These are phyloP conservation scores for Pygocentrus nattereri DNA, from an alignment of 2,797 vertebrate species.

Conservation along the genomic window DNA sequence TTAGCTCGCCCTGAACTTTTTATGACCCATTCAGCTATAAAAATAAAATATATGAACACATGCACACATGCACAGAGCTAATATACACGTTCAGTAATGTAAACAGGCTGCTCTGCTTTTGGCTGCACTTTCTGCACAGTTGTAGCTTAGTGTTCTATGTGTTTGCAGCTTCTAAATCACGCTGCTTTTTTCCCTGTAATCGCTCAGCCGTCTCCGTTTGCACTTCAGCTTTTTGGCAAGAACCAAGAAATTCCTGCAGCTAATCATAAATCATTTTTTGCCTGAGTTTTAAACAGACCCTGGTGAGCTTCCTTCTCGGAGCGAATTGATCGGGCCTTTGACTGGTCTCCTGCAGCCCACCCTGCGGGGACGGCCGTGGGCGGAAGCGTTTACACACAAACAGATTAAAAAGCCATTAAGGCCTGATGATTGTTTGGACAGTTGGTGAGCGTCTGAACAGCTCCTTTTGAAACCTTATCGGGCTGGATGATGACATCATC, in stretches of 20 bases:
- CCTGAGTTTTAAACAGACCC: slow-evolving; percentile 13
- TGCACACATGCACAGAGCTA: not conserved
- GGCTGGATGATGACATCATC: slow-evolving; percentile 19
- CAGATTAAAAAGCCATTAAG: slow-evolving; percentile 41
- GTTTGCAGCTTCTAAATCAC: slow-evolving; percentile 23
- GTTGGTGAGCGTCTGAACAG: slow-evolving; percentile 4
- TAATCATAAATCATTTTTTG: slow-evolving; percentile 46
- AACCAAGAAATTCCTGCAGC: slow-evolving; percentile 34
- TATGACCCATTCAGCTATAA: slow-evolving; percentile 39
- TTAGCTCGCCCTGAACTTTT: slow-evolving; percentile 35
- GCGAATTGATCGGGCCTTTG: slow-evolving; percentile 10
- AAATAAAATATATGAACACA: slow-evolving; percentile 29
- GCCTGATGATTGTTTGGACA: slow-evolving; percentile 33
- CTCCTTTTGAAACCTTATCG: slow-evolving; percentile 12
- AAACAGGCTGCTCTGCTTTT: slow-evolving; percentile 23
- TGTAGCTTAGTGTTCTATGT: not conserved
- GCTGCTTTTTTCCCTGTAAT: not conserved
- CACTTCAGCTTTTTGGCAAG: slow-evolving; percentile 29
- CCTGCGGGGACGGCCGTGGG: not conserved
- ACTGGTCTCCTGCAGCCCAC: not conserved
- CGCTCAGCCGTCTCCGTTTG: not conserved
- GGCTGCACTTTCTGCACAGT: slow-evolving; percentile 6
- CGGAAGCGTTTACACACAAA: slow-evolving; percentile 29
- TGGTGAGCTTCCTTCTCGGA: not conserved
- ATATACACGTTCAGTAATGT: slow-evolving; percentile 29